Evolutionary conservation across 2,113 vertebrate species (phyloP).

Genomic region (Psettodes erumei): DNA sequence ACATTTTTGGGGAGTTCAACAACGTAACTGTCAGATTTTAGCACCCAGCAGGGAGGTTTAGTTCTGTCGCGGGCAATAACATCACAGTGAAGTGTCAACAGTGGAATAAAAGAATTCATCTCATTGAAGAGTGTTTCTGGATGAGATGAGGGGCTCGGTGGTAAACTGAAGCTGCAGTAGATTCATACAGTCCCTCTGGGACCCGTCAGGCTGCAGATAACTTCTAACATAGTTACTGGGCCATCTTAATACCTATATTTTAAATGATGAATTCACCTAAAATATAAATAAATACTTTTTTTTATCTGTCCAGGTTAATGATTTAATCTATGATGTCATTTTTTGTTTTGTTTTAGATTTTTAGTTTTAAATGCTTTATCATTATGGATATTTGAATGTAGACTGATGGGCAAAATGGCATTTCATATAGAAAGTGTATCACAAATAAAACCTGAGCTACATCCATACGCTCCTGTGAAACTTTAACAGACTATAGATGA

Average conservation of each 20-base stretch:
- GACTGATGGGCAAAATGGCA: too few relatives aligned
- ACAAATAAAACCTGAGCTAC: neutral
- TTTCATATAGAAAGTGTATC: neutral
- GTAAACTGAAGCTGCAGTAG: slow-evolving; percentile 30
- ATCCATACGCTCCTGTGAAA: neutral
- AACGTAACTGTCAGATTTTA: slow-evolving; percentile 45
- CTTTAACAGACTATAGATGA: neutral
- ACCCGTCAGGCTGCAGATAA: neutral
- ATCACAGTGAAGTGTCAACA: slow-evolving; percentile 49
- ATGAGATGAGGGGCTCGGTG: slow-evolving; percentile 37
- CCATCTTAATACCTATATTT: slow-evolving; percentile 2
- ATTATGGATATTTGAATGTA: too few relatives aligned
- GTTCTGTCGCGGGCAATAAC: slow-evolving; percentile 59
- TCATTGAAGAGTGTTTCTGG: slow-evolving; percentile 46
- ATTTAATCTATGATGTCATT: too few relatives aligned
- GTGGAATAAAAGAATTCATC: slow-evolving; percentile 59
- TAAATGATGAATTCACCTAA: neutral
- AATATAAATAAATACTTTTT: too few relatives aligned
- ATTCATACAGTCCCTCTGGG: slow-evolving; percentile 22
- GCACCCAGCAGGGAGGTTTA: slow-evolving; percentile 48
- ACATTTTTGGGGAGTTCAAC: slow-evolving; percentile 21
- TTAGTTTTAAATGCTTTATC: too few relatives aligned
- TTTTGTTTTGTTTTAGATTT: too few relatives aligned
- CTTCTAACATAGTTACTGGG: slow-evolving; percentile 24
- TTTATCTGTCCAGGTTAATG: neutral